A percentile compares a stretch with the other conserved stretches of the same genome.
Conservation (phyloP, 2,888 invertebrate species). For the Chrysotoxum bicinctum region DNA sequence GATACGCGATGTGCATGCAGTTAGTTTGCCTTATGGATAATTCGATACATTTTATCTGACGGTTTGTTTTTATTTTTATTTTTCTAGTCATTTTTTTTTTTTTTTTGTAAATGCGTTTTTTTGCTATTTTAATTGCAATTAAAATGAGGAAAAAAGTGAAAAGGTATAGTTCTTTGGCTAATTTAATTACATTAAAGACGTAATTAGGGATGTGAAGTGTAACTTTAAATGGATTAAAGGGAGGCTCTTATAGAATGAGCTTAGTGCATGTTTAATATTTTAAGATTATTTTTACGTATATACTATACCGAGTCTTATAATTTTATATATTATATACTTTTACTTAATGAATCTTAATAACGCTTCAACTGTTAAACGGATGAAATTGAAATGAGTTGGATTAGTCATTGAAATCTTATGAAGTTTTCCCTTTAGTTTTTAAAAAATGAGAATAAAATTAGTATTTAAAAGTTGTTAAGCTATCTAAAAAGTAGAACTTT, state of each 20-base stretch:
- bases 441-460: no score
- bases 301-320: no score
- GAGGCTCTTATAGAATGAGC: not conserved
- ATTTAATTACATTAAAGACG: slow-evolving; percentile 47
- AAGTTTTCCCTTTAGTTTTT: no score
- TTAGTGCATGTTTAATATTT: no score
- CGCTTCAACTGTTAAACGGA: no score
- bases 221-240: not conserved
- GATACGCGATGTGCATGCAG: slow-evolving; percentile 69
- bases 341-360: no score
- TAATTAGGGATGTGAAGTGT: slow-evolving; percentile 22
- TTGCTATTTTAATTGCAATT: slow-evolving; percentile 60
- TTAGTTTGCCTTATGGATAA: slow-evolving; percentile 57
- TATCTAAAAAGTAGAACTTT: no score
- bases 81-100: not conserved
- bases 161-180: slow-evolving; percentile 17
- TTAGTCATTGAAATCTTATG: no score
- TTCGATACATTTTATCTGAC: slow-evolving; percentile 61
- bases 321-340: no score
- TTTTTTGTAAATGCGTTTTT: slow-evolving; percentile 21
- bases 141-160: slow-evolving; percentile 13
- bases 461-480: no score
- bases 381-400: no score
- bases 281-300: no score
- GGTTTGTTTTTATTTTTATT: not conserved